These are phyloP conservation scores for Luidia sarsii DNA, from an alignment of 53 echinoderm and acorn worm species.

Conservation along the genomic window DNA sequence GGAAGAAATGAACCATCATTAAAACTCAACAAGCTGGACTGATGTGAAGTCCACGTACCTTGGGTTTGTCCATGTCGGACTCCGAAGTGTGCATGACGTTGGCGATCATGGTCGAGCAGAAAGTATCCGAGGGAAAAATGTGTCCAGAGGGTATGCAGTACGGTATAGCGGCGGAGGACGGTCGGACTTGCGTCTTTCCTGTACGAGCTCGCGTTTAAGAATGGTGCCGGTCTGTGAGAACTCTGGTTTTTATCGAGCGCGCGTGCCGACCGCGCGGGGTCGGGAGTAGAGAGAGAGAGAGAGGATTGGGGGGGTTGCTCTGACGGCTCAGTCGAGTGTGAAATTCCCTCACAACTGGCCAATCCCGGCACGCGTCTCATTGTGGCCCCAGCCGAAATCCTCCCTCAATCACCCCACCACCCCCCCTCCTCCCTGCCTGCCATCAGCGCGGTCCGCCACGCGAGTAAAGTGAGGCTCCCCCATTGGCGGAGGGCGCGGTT, in stretches of 20 bases:
- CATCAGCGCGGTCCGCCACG: conserved; percentile 25
- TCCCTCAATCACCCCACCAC: no score
- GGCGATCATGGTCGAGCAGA: conserved; percentile 10
- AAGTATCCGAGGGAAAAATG: background rate
- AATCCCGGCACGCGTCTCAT: conserved; percentile 68
- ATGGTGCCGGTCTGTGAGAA: conserved; percentile 21
- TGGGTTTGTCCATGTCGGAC: conserved; percentile 30
- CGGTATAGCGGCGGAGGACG: background rate
- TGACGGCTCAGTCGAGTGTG: conserved; percentile 30
- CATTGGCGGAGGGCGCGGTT: conserved; percentile 17
- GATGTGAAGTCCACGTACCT: conserved; percentile 27
- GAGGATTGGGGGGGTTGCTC: conserved; percentile 22
- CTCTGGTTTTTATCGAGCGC: conserved; percentile 36
- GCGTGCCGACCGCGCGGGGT: conserved; percentile 30
- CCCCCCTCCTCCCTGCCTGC: no score
- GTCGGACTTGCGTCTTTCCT: background rate
- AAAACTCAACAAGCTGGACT: no score
- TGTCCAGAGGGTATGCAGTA: background rate
- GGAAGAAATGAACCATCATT: no score
- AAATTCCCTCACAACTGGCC: conserved; percentile 61
- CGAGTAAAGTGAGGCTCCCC: conserved; percentile 21
- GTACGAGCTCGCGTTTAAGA: conserved; percentile 15
- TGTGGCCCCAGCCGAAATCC: conserved; percentile 12
- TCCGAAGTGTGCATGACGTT: conserved; percentile 23
- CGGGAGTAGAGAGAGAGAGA: no score